These are phyloP conservation scores for Clepsis dumicolana DNA, from an alignment of 2,888 invertebrate species.

Conservation along the genomic window DNA sequence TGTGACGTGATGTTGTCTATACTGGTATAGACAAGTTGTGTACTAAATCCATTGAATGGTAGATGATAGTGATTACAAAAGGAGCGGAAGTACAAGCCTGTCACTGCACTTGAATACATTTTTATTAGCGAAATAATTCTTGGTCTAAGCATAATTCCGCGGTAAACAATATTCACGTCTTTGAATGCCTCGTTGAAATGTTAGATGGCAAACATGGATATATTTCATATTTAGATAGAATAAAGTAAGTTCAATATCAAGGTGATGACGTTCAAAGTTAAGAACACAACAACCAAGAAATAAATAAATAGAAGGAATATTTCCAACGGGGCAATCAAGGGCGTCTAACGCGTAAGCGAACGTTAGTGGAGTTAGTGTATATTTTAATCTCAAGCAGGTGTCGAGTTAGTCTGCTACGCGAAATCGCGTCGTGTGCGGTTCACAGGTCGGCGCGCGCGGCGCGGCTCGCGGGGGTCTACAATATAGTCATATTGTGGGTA, in stretches of 20 bases:
- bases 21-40: neutral
- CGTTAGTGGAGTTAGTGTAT: slow-evolving; percentile 25
- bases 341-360: slow-evolving; percentile 7
- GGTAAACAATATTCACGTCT: slow-evolving; percentile 16
- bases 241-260: neutral
- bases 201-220: neutral
- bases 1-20: neutral
- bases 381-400: slow-evolving; percentile 19
- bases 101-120: slow-evolving; percentile 12
- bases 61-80: neutral
- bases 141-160: slow-evolving; percentile 6
- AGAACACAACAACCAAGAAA: neutral
- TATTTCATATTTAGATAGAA: neutral
- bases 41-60: neutral
- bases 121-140: slow-evolving; percentile 11
- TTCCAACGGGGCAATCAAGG: slow-evolving; percentile 22
- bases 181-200: slow-evolving; percentile 22
- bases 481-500: neutral
- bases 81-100: neutral
- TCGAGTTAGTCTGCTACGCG: slow-evolving; percentile 1
- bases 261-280: neutral
- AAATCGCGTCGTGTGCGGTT: neutral
- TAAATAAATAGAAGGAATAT: slow-evolving; percentile 2
- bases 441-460: neutral
- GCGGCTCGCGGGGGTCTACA: neutral